Percentiles rank a stretch among this genome's conserved stretches.
Conservation (phyloP, 1,140 invertebrate species). For the Diorhabda elongata region DNA sequence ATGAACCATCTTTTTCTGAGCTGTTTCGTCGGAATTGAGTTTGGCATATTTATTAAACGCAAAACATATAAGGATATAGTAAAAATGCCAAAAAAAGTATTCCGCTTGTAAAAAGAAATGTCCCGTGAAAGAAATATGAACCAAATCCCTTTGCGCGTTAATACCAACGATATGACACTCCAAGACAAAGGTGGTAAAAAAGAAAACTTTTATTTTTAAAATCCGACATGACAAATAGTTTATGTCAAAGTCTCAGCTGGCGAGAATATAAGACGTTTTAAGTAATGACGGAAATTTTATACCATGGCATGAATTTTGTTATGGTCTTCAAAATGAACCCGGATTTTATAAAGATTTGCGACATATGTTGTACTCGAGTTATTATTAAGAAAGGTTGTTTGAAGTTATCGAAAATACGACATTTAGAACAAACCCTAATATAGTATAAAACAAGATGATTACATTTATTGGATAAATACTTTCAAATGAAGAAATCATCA, state of each 20-base stretch:
- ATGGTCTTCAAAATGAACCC: neutral
- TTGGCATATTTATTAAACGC: conserved; percentile 2
- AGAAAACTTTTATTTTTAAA: conserved; percentile 3
- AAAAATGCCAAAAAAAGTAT: conserved; percentile 1
- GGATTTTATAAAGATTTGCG: neutral
- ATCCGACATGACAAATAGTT: conserved; percentile 2
- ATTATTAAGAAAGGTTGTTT: no score
- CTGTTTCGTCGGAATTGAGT: conserved; percentile 1
- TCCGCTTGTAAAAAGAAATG: neutral
- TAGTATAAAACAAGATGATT: no score
- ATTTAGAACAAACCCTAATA: no score
- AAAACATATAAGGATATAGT: neutral
- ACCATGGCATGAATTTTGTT: neutral
- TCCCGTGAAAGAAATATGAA: conserved; percentile 2
- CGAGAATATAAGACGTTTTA: neutral
- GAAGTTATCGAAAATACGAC: no score
- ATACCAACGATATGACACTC: neutral
- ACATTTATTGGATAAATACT: no score
- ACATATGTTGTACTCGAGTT: no score
- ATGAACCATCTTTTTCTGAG: neutral
- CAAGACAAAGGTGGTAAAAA: neutral
- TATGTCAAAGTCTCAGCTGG: neutral
- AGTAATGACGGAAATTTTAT: neutral
- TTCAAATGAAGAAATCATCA: no score
- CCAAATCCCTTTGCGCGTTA: conserved; percentile 1